Conservation (phyloP, 2,113 vertebrate species). For the Pterocles orientalis region DNA sequence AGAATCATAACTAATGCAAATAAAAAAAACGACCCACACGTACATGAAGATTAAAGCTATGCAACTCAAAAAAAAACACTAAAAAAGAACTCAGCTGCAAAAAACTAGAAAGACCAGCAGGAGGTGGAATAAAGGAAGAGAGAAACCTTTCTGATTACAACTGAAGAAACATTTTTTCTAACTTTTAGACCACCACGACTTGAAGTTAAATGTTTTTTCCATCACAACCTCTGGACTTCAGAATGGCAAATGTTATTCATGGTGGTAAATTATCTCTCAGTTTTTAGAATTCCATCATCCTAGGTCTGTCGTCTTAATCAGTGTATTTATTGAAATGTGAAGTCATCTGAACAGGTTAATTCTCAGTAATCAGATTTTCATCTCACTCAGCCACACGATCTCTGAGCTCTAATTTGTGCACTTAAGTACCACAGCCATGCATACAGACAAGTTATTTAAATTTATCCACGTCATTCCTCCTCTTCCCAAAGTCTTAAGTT, state of each 20-base stretch:
- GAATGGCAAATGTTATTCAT: neutral
- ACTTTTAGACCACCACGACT: neutral
- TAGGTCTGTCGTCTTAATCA: neutral
- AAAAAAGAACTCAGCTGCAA: neutral
- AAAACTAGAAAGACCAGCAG: neutral
- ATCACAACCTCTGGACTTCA: neutral
- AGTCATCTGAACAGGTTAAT: slow-evolving; percentile 13
- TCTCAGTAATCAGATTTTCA: neutral
- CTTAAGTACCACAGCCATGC: neutral
- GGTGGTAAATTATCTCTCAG: neutral
- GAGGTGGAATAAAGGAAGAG: neutral
- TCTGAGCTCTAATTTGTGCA: neutral
- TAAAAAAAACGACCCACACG: neutral
- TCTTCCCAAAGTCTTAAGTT: neutral
- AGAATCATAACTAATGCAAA: neutral
- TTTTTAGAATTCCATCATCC: neutral
- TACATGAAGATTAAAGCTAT: neutral
- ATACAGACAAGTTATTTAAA: neutral
- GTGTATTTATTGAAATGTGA: neutral
- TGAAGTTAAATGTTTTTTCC: neutral
- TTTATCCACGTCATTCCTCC: neutral
- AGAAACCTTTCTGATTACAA: neutral
- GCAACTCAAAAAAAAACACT: neutral
- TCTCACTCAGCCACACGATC: neutral
- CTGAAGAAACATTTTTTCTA: neutral